A percentile compares a stretch with the other conserved stretches of the same genome.
Conservation (phyloP, 23 tunicate genomes). For the Corella eumyota region DNA sequence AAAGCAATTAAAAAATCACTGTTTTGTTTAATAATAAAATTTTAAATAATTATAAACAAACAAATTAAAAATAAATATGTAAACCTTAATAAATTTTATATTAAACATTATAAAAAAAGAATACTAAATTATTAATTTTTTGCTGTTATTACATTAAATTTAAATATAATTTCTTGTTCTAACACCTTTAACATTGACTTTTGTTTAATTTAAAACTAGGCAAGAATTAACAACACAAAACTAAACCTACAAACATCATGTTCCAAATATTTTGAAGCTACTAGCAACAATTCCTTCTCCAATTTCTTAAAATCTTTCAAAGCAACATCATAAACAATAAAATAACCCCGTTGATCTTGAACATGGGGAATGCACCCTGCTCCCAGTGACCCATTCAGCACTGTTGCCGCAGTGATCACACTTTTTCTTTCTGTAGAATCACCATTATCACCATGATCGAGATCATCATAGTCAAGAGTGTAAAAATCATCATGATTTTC, state of each 20-base stretch:
- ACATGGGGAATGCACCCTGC: slow-evolving; percentile 41
- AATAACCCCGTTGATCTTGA: slow-evolving; percentile 78
- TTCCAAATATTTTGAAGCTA: slow-evolving; percentile 71
- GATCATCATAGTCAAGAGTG: slow-evolving; percentile 30
- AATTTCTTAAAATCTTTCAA: slow-evolving; percentile 46
- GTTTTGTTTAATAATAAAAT: too few relatives aligned
- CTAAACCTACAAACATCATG: slow-evolving; percentile 37
- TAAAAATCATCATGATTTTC: slow-evolving; percentile 91
- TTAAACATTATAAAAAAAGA: too few relatives aligned
- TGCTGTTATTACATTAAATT: too few relatives aligned
- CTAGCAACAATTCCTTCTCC: slow-evolving; percentile 65
- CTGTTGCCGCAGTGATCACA: slow-evolving; percentile 50
- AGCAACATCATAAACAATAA: slow-evolving; percentile 69
- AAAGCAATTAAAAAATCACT: too few relatives aligned
- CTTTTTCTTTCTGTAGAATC: slow-evolving; percentile 4
- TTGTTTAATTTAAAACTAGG: too few relatives aligned
- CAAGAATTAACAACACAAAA: background rate
- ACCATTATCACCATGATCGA: background rate
- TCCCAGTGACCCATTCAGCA: slow-evolving; percentile 30
- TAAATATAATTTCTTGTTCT: too few relatives aligned
- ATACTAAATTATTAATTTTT: too few relatives aligned
- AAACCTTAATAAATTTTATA: too few relatives aligned
- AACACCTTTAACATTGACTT: too few relatives aligned
- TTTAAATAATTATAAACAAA: background rate
- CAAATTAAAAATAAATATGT: background rate